Evolutionary conservation across 2,113 vertebrate genomes (phyloP), one percentile per base, ranked within the genome.

Genomic region (Cheirogaleus medius): DNA sequence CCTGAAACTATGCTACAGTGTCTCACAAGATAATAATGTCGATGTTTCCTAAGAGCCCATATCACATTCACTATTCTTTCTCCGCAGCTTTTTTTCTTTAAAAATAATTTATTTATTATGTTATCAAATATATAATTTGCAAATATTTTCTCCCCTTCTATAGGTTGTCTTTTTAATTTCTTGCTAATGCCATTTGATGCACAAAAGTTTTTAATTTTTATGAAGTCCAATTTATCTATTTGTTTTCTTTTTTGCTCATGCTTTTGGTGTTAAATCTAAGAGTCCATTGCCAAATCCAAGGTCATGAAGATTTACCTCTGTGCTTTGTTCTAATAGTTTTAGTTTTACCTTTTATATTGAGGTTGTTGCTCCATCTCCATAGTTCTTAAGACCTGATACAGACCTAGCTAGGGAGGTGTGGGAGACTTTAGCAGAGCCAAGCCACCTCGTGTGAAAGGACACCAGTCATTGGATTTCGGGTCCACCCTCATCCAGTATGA

Each of bases 211-310:
- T 37, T 11, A 71, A 63, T 84, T 88, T 78, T 77, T 88, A 52
- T 71, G 37, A 92, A 96, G 27, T 37, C 34, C 17, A 60, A 6
- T 69, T 84, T 87, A 76, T 74, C 21, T 58, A 52, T 10, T 58
- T 69, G 63, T 77, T 95, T 5, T 25, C 49, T 56, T 32, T n/a
- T 44, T 77, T 82, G 52, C 6, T 91, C 15, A 42, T 69, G 18
- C 13, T 94, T 88, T 94, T 87, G 52, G 2, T 68, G 32, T 87
- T 91, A 69, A 74, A 87, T 49, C 13, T 44, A 83, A 77, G 29
- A 77, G 52, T 39, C 10, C 52, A 6, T 60, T 69, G 25, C 52
- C 63, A 47, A 91, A 71, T 39, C 11, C 3, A 32, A 63, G 25
- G 25, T 80, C 63, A 78, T 73, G 37, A 77, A 74, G 71, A 34